Conservation (phyloP, 2,113 vertebrate species). For the Andinoacara biseriatus region DNA sequence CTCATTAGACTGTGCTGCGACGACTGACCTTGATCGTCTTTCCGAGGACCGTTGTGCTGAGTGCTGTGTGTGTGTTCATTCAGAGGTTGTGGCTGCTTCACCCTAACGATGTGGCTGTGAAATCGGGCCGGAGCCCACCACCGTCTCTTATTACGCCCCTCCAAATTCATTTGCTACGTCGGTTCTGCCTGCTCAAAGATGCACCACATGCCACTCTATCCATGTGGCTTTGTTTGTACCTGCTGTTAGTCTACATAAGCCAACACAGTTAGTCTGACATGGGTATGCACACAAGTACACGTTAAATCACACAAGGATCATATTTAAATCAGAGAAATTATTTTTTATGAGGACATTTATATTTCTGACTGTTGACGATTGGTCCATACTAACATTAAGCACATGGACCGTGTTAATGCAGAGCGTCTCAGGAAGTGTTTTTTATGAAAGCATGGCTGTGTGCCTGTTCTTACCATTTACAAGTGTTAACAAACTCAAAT, state of each 20-base stretch:
- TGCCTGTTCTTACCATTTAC: not conserved
- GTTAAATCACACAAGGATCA: constrained; percentile 15
- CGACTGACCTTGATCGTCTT: constrained; percentile 80
- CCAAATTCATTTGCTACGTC: constrained; percentile 84
- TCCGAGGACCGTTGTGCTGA: constrained; percentile 50
- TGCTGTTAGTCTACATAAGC: constrained; percentile 45
- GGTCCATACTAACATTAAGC: not conserved
- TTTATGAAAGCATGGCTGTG: not conserved
- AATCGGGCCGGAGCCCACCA: constrained; percentile 78
- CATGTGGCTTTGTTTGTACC: constrained; percentile 60
- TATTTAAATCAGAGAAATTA: not conserved
- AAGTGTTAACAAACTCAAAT: too few species aligned
- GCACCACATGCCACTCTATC: constrained; percentile 55
- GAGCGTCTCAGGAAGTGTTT: not conserved
- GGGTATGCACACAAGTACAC: constrained; percentile 2
- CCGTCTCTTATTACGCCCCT: constrained; percentile 81
- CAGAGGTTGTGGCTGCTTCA: constrained; percentile 66
- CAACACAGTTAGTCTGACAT: constrained; percentile 42
- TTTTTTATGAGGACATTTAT: not conserved
- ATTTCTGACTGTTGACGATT: not conserved
- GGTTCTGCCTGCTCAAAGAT: constrained; percentile 77
- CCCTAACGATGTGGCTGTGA: constrained; percentile 84
- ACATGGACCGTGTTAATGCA: not conserved
- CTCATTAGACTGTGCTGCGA: constrained; percentile 74
- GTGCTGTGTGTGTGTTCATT: constrained; percentile 35